These are phyloP conservation scores for Diachasmimorpha longicaudata DNA, from an alignment of 1,140 invertebrate genomes.

Conservation along the genomic window DNA sequence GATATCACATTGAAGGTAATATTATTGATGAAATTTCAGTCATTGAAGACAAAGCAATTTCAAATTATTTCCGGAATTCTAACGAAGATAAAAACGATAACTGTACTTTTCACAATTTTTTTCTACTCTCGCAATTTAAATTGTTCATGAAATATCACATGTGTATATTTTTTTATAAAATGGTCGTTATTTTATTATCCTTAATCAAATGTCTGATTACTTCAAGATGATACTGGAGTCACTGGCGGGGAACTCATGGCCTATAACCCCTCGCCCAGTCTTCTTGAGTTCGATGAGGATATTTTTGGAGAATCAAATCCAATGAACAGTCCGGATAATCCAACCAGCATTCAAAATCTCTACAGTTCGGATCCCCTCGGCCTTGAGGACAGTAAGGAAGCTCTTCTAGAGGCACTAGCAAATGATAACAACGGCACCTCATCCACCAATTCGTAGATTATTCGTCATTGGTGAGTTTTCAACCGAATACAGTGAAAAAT, in stretches of 20 bases:
- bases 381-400: slow-evolving; percentile 45
- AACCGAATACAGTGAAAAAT: background rate
- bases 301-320: slow-evolving; percentile 43
- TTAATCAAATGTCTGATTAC: background rate
- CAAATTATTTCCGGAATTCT: no score
- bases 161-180: no score
- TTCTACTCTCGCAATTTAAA: no score
- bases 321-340: slow-evolving; percentile 14
- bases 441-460: slow-evolving; percentile 30
- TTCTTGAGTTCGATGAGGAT: slow-evolving; percentile 54
- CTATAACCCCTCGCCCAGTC: slow-evolving; percentile 43
- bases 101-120: no score
- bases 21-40: no score
- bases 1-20: no score
- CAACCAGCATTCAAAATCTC: slow-evolving; percentile 21
- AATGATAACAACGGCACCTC: slow-evolving; percentile 29
- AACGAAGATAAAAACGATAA: no score
- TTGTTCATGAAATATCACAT: no score
- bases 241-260: slow-evolving; percentile 54
- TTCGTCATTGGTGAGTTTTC: slow-evolving; percentile 26
- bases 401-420: slow-evolving; percentile 45
- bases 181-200: no score
- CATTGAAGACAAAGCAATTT: no score
- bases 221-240: slow-evolving; percentile 24
- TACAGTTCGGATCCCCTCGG: slow-evolving; percentile 39